Conservation (phyloP, 2,113 vertebrate genomes). For the Odontesthes bonariensis region DNA sequence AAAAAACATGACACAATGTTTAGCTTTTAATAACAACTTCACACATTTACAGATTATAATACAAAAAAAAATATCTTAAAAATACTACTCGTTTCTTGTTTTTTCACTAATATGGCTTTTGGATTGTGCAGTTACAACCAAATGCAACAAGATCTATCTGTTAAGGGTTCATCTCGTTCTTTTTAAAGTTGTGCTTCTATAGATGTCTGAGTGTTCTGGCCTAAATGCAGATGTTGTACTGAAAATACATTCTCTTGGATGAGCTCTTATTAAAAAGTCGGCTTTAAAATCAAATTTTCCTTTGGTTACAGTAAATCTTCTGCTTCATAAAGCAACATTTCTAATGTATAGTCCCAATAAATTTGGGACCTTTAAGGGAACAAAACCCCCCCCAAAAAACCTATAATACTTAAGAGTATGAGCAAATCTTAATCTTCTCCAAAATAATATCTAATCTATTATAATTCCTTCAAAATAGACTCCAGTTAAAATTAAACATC, state of each 20-base stretch:
- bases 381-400: conserved; percentile 27
- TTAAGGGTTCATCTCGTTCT: conserved; percentile 33
- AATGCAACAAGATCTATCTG: conserved; percentile 52
- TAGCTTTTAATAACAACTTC: conserved; percentile 61
- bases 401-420: conserved; percentile 37
- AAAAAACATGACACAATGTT: conserved; percentile 13
- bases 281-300: conserved; percentile 49
- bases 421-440: conserved; percentile 55
- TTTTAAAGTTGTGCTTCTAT: conserved; percentile 72
- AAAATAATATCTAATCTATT: conserved; percentile 58
- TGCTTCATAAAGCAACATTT: conserved; percentile 60
- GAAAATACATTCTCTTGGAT: conserved; percentile 71
- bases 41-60: conserved; percentile 67
- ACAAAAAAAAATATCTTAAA: conserved; percentile 65
- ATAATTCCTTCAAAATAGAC: conserved; percentile 68
- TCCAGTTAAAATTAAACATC: conserved; percentile 59
- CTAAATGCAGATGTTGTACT: conserved; percentile 50
- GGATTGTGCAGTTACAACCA: conserved; percentile 62
- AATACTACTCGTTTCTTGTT: conserved; percentile 51
- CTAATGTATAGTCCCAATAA: conserved; percentile 47
- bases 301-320: conserved; percentile 73
- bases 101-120: conserved; percentile 77
- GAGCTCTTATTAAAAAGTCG: conserved; percentile 39
- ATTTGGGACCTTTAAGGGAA: conserved; percentile 36
- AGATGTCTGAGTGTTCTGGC: conserved; percentile 41